A percentile compares a stretch with the other conserved stretches of the same genome.
These are phyloP conservation scores for Xestia c-nigrum DNA, from an alignment of 2,888 invertebrate genomes.

Conservation along the genomic window DNA sequence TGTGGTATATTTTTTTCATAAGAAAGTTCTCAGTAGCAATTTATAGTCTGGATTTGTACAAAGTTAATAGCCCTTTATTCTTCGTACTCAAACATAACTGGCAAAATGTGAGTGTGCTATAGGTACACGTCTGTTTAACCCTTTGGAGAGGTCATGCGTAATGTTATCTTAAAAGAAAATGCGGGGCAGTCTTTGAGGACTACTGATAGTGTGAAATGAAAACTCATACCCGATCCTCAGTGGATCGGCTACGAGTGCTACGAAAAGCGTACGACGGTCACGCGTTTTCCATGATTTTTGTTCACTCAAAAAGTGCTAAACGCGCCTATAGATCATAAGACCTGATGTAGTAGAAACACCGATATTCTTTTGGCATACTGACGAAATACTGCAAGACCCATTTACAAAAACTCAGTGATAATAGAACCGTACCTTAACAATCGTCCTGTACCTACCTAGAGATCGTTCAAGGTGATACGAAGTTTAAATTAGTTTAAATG, in stretches of 20 bases:
- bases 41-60: neutral
- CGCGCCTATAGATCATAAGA: neutral
- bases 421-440: neutral
- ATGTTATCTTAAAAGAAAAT: no score
- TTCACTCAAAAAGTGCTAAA: no score
- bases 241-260: no score
- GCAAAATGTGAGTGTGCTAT: neutral
- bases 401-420: neutral
- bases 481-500: constrained; percentile 52
- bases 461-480: constrained; percentile 7
- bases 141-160: neutral
- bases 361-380: neutral
- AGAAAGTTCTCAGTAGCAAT: neutral
- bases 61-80: neutral
- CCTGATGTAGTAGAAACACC: neutral
- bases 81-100: neutral
- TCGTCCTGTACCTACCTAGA: neutral
- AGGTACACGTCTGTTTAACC: neutral
- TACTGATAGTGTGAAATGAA: no score
- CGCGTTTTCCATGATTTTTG: no score
- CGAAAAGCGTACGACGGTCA: no score
- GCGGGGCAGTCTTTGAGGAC: no score
- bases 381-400: neutral
- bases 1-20: neutral
- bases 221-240: no score